phyloP scores from a whole-genome alignment of 1,140 invertebrate species.

The Drosophila dunni region DNA sequence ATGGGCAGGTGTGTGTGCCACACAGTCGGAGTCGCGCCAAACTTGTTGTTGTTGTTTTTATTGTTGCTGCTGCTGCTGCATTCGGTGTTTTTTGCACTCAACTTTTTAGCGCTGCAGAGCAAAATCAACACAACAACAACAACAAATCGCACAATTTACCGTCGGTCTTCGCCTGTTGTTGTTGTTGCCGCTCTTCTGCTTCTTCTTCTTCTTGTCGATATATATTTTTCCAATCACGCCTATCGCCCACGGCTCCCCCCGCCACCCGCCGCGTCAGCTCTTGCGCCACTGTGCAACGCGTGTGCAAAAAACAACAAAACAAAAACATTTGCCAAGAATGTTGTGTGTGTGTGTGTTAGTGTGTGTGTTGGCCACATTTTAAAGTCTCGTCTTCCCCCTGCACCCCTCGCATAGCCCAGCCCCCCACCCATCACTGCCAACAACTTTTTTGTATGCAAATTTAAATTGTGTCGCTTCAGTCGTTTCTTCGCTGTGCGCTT shows the following conservation, averaged over 20 bases:
- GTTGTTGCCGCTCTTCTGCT: no score
- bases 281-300: conserved; percentile 23
- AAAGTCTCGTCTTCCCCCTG: conserved; percentile 13
- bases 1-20: conserved; percentile 78
- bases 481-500: conserved; percentile 47
- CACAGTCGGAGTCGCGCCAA: conserved; percentile 63
- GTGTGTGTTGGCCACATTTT: conserved; percentile 33
- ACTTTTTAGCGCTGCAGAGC: conserved; percentile 17
- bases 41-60: conserved; percentile 35
- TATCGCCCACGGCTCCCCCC: background rate
- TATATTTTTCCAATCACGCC: conserved; percentile 2
- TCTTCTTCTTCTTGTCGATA: conserved; percentile 2
- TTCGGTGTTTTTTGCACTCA: conserved; percentile 17
- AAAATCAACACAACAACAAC: background rate
- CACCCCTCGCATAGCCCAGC: background rate
- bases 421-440: background rate
- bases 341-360: background rate
- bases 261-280: background rate
- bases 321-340: conserved; percentile 47
- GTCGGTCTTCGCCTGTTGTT: conserved; percentile 35
- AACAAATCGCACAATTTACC: conserved; percentile 33
- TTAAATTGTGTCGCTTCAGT: conserved; percentile 61
- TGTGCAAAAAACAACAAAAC: conserved; percentile 32
- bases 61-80: conserved; percentile 20
- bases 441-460: conserved; percentile 58